Base-by-base conservation (phyloP, 2,113 vertebrate species). In the Rhea pennata region DNA sequence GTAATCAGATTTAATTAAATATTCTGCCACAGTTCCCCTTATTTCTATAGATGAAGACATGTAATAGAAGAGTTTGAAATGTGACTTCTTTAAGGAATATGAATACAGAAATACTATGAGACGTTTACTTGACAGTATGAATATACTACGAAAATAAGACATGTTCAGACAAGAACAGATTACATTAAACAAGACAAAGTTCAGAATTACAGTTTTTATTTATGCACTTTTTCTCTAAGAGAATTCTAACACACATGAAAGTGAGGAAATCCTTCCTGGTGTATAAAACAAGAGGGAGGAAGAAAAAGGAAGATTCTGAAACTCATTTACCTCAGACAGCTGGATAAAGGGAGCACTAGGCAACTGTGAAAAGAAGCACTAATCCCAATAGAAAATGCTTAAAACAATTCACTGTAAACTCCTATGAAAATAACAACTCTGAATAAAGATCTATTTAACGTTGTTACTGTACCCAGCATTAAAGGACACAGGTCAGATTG, bases 261-360 rank as follows among this genome's bases (percentile, higher is more conserved):
- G 36, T 12, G 6, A 84, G 9, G 19, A 84, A 67, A 39, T 39
- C 61, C 20, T 59, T 64, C 22, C 24, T 61, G 33, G 20, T 8
- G 20, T 5, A 17, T 48, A 26, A 6, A 59, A 59, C 26, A 85
- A 20, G 14, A 4, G 3, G 56, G 13, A 91, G 8, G 27, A 75
- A 70, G 36, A 36, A 26, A 36, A 79, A n/a, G 59, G n/a, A 1
- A 0, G 24, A 65, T 22, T 7, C 64, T 56, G 64, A 66, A 74
- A 33, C 44, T 54, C 62, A 26, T 8, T 46, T n/a, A 56, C 19
- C 64, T 66, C 15, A 10, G 22, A 33, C 36, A 62, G 69, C 10
- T 0, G 6, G 42, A 46, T 27, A 71, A 39, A 50, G n/a, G 15
- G 31, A 48, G 29, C 44, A 65, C 0, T 0, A 6, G 33, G 16